Conservation (phyloP, 2,113 vertebrate genomes). For the Hippocampus comes region DNA sequence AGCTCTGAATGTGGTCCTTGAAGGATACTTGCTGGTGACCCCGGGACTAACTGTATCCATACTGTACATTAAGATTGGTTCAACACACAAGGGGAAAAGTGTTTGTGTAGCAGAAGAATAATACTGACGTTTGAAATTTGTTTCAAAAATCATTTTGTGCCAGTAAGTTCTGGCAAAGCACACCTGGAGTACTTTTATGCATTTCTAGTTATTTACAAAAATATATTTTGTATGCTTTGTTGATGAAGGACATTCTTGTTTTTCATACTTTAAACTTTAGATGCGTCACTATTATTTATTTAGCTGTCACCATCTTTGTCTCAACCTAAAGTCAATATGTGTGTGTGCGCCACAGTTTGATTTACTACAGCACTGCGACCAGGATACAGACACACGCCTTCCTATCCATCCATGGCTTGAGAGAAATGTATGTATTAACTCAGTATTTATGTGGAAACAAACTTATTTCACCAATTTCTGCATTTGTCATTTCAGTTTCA, state of each 20-base stretch:
- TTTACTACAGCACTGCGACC: slow-evolving; percentile 83
- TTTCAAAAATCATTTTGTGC: not conserved
- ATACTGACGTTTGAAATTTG: not conserved
- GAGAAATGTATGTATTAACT: slow-evolving; percentile 82
- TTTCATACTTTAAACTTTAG: not conserved
- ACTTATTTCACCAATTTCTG: slow-evolving; percentile 31
- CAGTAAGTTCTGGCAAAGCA: not conserved
- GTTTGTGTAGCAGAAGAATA: slow-evolving; percentile 14
- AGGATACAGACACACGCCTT: slow-evolving; percentile 81
- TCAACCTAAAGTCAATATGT: slow-evolving; percentile 17
- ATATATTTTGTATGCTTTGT: not conserved
- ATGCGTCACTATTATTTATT: slow-evolving; percentile 12
- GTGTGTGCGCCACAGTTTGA: slow-evolving; percentile 75
- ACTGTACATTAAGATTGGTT: slow-evolving; percentile 37
- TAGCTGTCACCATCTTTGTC: not conserved
- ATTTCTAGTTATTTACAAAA: not conserved
- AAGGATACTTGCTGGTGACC: too few relatives aligned
- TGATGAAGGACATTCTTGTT: not conserved
- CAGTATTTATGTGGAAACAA: slow-evolving; percentile 8
- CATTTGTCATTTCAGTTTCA: slow-evolving; percentile 32
- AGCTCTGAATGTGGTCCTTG: too few relatives aligned
- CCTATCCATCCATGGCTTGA: slow-evolving; percentile 79
- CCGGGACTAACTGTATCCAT: slow-evolving; percentile 49
- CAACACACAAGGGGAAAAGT: slow-evolving; percentile 26
- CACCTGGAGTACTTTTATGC: not conserved